phyloP scores from a whole-genome alignment of 2,888 invertebrate genomes.

The Eupithecia vulgata region DNA sequence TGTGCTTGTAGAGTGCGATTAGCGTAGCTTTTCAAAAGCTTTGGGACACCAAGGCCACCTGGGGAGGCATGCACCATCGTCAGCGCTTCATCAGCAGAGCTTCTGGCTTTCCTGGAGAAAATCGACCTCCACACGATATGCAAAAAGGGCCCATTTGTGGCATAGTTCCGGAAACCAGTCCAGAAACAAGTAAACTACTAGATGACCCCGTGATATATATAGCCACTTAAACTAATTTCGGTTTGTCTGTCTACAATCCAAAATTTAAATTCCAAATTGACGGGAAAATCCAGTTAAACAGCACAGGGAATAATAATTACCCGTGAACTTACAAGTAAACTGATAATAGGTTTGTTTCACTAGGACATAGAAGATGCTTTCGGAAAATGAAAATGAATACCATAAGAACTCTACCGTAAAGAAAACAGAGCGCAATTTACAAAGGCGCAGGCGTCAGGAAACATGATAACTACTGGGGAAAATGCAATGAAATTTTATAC shows the following conservation, averaged over 20 bases:
- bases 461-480: constrained; percentile 22
- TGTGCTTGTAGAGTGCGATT: no score
- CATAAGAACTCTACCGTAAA: constrained; percentile 7
- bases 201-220: no score
- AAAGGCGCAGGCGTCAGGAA: constrained; percentile 19
- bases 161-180: no score
- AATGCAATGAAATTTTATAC: constrained; percentile 35
- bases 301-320: not conserved
- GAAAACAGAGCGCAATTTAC: constrained; percentile 23
- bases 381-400: not conserved
- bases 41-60: no score
- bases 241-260: not conserved
- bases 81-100: no score
- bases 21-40: no score
- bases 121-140: no score
- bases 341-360: not conserved
- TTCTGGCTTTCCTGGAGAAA: no score
- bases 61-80: no score
- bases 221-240: no score
- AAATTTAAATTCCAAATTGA: not conserved
- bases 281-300: not conserved
- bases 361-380: not conserved
- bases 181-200: no score
- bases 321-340: not conserved
- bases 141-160: no score